Evolutionary conservation across 2,113 vertebrate species (phyloP).

Genomic region (Silurus meridionalis): DNA sequence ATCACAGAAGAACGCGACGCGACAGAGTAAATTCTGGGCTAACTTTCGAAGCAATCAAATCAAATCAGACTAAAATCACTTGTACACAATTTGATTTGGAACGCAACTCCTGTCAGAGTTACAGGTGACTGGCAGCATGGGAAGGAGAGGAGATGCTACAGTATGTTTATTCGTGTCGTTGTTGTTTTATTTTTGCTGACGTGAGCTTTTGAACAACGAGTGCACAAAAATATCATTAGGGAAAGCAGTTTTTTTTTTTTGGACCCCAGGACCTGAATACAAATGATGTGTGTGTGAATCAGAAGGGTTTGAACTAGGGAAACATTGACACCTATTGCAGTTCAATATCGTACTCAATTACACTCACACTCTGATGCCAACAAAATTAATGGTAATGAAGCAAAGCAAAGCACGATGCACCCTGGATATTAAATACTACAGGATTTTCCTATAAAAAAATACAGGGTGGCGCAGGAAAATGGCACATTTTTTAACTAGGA

Average conservation of each 20-base stretch:
- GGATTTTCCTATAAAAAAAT: no score
- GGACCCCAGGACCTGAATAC: neutral
- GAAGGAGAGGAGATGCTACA: constrained; percentile 22
- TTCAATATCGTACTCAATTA: no score
- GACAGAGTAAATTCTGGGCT: constrained; percentile 51
- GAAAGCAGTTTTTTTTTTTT: neutral
- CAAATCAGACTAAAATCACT: constrained; percentile 15
- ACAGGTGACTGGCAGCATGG: neutral
- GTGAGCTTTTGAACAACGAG: neutral
- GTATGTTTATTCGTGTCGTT: constrained; percentile 15
- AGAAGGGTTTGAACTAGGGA: neutral
- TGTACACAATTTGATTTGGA: constrained; percentile 35
- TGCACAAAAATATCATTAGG: neutral
- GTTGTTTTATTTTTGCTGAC: constrained; percentile 1
- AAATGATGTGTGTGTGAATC: neutral
- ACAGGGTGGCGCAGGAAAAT: no score
- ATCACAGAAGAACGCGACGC: constrained; percentile 55
- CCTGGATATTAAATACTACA: no score
- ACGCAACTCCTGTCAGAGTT: constrained; percentile 16
- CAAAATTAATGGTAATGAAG: neutral
- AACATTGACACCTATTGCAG: no score
- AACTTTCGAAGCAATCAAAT: constrained; percentile 49
- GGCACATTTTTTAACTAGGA: no score
- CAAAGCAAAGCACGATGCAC: no score
- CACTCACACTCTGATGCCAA: neutral